Percentiles rank a stretch among this genome's conserved stretches.
phyloP scores from a whole-genome alignment of 2,888 invertebrate genomes.

The Agrochola macilenta region DNA sequence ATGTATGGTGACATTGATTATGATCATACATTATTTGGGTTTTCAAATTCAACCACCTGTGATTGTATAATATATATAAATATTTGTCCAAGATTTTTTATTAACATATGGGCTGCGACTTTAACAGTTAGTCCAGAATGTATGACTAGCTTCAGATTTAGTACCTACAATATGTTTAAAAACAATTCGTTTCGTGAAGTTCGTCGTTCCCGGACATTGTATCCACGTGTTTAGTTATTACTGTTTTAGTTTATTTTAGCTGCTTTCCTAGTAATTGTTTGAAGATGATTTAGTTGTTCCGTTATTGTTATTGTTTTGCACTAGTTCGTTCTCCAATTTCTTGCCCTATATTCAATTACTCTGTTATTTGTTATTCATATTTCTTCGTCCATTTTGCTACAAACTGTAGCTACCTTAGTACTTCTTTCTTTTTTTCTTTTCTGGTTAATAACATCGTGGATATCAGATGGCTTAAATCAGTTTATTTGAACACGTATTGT shows the following conservation, averaged over 20 bases:
- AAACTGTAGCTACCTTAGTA: not conserved
- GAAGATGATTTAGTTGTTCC: conserved; percentile 46
- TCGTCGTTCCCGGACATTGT: conserved; percentile 43
- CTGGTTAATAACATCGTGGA: not conserved
- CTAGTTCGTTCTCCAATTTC: conserved; percentile 11
- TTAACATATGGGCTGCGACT: conserved; percentile 7
- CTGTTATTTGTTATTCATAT: conserved; percentile 19
- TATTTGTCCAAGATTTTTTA: conserved; percentile 21
- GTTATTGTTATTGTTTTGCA: conserved; percentile 32
- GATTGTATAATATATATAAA: not conserved
- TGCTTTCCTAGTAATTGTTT: conserved; percentile 53
- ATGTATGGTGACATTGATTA: not conserved
- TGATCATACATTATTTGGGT: not conserved
- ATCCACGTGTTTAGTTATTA: conserved; percentile 53
- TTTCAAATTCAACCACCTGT: not conserved
- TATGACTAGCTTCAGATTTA: conserved; percentile 20
- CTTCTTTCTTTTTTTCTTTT: not conserved
- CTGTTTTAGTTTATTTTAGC: conserved; percentile 38
- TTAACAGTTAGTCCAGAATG: conserved; percentile 2
- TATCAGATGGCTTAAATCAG: not conserved
- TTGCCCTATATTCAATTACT: conserved; percentile 10
- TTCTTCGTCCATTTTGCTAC: conserved; percentile 1
- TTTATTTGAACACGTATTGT: not conserved
- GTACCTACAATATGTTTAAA: conserved; percentile 34
- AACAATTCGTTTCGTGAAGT: conserved; percentile 38